These are phyloP conservation scores for Autographa gamma DNA, from an alignment of 2,888 invertebrate species.

Conservation along the genomic window DNA sequence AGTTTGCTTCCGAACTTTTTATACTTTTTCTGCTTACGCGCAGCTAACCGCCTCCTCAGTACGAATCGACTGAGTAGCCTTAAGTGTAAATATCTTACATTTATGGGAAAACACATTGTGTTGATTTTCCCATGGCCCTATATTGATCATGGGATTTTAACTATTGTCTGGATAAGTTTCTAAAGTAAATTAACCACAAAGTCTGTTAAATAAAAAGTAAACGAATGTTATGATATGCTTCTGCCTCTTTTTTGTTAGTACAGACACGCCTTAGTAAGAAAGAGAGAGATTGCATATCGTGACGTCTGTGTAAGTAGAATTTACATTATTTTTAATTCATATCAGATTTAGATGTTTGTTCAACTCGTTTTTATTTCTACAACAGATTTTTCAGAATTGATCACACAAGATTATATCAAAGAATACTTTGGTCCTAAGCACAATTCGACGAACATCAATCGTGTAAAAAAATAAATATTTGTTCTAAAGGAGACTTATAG, in stretches of 20 bases:
- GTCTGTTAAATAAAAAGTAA: conserved; percentile 41
- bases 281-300: conserved; percentile 20
- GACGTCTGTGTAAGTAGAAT: conserved; percentile 27
- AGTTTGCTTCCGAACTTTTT: conserved; percentile 74
- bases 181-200: conserved; percentile 43
- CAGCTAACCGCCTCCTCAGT: conserved; percentile 66
- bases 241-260: conserved; percentile 43
- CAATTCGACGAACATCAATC: too few species aligned
- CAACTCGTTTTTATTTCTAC: too few species aligned
- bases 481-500: too few species aligned
- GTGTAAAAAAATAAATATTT: too few species aligned
- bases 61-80: conserved; percentile 69
- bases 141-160: conserved; percentile 54
- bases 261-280: conserved; percentile 12
- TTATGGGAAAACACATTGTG: conserved; percentile 80
- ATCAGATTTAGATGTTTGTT: neutral
- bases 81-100: conserved; percentile 66
- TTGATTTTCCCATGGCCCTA: conserved; percentile 70
- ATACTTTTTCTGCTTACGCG: conserved; percentile 72
- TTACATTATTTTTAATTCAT: neutral
- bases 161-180: conserved; percentile 57
- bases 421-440: too few species aligned
- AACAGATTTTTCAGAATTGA: too few species aligned
- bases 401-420: too few species aligned
- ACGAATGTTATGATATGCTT: conserved; percentile 16